Percentiles rank a stretch among this genome's conserved stretches.
phyloP scores from a whole-genome alignment of 2,888 invertebrate genomes.

The Erebia aethiops region DNA sequence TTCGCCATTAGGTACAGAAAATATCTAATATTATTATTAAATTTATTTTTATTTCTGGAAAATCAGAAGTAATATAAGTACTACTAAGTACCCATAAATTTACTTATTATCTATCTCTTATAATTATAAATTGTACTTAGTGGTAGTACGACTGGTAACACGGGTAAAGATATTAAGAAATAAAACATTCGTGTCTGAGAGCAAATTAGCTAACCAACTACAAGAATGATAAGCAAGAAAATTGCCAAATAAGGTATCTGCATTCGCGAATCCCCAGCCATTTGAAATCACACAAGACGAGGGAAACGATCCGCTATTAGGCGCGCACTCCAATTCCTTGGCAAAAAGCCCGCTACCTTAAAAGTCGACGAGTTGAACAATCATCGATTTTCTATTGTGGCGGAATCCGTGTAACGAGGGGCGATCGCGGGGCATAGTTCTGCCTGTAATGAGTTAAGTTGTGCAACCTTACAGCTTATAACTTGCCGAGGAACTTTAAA shows the following conservation, averaged over 20 bases:
- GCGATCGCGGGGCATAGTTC: slow-evolving; percentile 48
- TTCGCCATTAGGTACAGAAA: too few species aligned
- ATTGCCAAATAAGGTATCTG: slow-evolving; percentile 2
- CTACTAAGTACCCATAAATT: too few species aligned
- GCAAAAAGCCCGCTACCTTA: slow-evolving; percentile 41
- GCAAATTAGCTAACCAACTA: not conserved
- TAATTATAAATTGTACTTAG: too few species aligned
- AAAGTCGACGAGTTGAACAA: slow-evolving; percentile 48
- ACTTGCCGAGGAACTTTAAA: not conserved
- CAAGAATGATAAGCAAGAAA: not conserved
- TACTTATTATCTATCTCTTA: too few species aligned
- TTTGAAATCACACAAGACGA: slow-evolving; percentile 9
- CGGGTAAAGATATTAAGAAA: too few species aligned
- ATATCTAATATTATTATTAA: too few species aligned
- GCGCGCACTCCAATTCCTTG: slow-evolving; percentile 35
- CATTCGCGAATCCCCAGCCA: slow-evolving; percentile 3
- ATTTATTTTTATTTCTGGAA: too few species aligned
- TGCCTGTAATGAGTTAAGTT: slow-evolving; percentile 56
- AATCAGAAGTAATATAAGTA: too few species aligned
- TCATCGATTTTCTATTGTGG: slow-evolving; percentile 55
- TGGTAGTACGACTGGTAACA: too few species aligned
- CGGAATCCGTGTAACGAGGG: slow-evolving; percentile 47
- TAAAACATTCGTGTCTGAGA: not conserved
- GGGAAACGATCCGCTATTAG: slow-evolving; percentile 26
- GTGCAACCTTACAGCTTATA: slow-evolving; percentile 30